These are phyloP conservation scores for Protosalanx chinensis DNA, from an alignment of 2,797 vertebrate genomes.

Conservation along the genomic window DNA sequence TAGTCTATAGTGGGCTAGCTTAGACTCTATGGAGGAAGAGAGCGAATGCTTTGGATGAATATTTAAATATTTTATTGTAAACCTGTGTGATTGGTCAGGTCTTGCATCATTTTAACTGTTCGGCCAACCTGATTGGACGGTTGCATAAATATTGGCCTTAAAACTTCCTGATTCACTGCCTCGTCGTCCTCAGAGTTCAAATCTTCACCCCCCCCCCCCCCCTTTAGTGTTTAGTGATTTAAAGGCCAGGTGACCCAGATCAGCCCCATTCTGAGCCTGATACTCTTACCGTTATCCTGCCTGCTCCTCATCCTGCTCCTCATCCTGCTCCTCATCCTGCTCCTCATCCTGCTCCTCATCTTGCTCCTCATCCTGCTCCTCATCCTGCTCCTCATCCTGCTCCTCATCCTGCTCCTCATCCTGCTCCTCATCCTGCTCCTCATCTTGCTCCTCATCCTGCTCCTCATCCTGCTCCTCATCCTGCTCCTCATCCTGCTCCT, in stretches of 20 bases:
- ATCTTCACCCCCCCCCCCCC: conserved; percentile 35
- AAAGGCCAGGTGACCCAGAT: conserved; percentile 10
- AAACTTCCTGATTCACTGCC: conserved; percentile 64
- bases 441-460: too few relatives aligned
- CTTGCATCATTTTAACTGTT: conserved; percentile 52
- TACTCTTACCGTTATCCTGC: too few relatives aligned
- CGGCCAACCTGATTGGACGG: conserved; percentile 50
- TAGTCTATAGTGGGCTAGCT: conserved; percentile 58
- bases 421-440: too few relatives aligned
- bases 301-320: too few relatives aligned
- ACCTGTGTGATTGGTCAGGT: conserved; percentile 57
- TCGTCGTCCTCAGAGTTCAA: conserved; percentile 52
- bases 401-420: too few relatives aligned
- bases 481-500: too few relatives aligned
- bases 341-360: too few relatives aligned
- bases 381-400: too few relatives aligned
- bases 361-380: too few relatives aligned
- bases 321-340: too few relatives aligned
- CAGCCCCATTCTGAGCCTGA: too few relatives aligned
- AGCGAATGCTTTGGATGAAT: conserved; percentile 21
- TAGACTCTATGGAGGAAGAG: conserved; percentile 55
- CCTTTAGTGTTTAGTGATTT: conserved; percentile 36
- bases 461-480: too few relatives aligned
- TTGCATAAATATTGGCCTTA: conserved; percentile 71
- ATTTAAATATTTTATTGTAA: conserved; percentile 47